phyloP scores from a whole-genome alignment of 2,797 vertebrate species.

The Melanitta fusca region DNA sequence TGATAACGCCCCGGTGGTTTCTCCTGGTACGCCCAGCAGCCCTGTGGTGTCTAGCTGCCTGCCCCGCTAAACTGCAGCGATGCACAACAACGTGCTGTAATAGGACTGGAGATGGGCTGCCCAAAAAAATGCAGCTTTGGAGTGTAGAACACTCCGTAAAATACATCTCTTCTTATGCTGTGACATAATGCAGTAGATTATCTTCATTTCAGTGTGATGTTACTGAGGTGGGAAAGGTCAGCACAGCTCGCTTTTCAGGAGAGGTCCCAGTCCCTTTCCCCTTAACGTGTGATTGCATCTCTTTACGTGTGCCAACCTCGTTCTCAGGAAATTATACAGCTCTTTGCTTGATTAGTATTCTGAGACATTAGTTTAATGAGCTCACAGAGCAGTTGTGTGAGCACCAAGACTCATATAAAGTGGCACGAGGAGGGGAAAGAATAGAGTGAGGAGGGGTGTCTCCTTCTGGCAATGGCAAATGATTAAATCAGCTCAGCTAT shows the following conservation, averaged over 20 bases:
- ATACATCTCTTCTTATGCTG: background rate
- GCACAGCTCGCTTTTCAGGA: background rate
- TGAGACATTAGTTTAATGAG: background rate
- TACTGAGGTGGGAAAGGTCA: background rate
- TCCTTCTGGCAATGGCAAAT: background rate
- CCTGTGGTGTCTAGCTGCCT: background rate
- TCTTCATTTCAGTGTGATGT: background rate
- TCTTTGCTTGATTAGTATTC: background rate
- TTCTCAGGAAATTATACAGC: background rate
- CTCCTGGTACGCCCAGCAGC: no score
- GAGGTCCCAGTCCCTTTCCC: background rate
- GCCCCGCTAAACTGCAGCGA: background rate
- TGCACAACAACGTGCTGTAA: background rate
- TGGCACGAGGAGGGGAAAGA: background rate
- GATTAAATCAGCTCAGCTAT: background rate
- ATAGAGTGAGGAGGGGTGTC: no score
- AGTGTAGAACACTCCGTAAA: rapidly evolving
- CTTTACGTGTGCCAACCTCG: background rate
- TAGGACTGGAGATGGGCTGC: background rate
- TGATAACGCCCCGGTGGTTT: background rate
- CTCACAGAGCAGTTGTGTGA: background rate
- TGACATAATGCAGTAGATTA: background rate
- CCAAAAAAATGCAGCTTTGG: background rate
- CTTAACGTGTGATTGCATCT: background rate
- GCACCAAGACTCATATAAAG: background rate